Percentiles rank a stretch among this genome's conserved stretches.
These are phyloP conservation scores for Alfaro cultratus DNA, from an alignment of 2,797 vertebrate species.

Conservation along the genomic window DNA sequence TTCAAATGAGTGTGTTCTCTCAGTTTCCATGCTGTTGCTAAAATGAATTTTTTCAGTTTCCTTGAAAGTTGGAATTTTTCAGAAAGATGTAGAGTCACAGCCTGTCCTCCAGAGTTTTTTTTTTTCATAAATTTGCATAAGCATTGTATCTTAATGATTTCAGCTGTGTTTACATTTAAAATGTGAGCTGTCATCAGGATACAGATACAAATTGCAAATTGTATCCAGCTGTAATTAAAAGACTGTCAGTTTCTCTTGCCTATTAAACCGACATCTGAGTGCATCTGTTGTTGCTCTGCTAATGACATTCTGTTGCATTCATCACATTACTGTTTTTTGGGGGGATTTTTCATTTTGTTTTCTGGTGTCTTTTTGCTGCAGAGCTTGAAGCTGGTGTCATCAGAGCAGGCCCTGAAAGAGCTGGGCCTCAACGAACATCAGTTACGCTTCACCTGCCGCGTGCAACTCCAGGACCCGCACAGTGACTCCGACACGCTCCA, in stretches of 20 bases:
- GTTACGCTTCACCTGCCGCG: constrained; percentile 94
- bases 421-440: constrained; percentile 94
- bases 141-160: neutral
- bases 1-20: neutral
- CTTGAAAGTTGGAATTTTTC: neutral
- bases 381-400: constrained; percentile 92
- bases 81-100: neutral
- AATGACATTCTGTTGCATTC: neutral
- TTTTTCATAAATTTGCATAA: neutral
- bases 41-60: neutral
- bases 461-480: constrained; percentile 92
- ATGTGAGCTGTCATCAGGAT: neutral
- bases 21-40: neutral
- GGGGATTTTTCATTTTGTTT: neutral
- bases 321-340: neutral
- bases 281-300: neutral
- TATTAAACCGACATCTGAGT: neutral
- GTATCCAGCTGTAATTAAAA: neutral
- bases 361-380: constrained; percentile 41
- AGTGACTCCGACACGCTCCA: constrained; percentile 90
- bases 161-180: constrained; percentile 1
- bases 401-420: constrained; percentile 95
- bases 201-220: neutral
- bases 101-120: neutral
- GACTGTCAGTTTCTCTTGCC: neutral